Conservation (phyloP, 2,888 invertebrate species). For the Acholoe squamosa region DNA sequence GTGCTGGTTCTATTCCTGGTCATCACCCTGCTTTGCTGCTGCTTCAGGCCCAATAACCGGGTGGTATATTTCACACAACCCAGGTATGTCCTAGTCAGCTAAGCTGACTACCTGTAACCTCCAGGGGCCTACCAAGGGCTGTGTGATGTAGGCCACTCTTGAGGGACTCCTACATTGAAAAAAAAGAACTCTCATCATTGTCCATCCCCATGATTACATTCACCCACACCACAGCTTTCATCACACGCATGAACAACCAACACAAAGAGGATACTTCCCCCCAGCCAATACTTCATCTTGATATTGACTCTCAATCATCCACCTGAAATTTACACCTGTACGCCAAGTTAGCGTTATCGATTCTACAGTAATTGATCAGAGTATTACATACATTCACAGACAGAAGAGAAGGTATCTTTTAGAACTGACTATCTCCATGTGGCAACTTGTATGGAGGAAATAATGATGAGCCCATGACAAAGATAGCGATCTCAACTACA, state of each 20-base stretch:
- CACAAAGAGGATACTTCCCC: background rate
- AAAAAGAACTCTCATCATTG: background rate
- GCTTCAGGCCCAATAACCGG: constrained; percentile 54
- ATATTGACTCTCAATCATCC: too few species aligned
- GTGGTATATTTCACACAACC: constrained; percentile 65
- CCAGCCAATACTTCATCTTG: too few species aligned
- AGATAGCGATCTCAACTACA: too few species aligned
- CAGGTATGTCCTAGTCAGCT: constrained; percentile 69
- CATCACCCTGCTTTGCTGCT: constrained; percentile 65
- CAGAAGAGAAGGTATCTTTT: too few species aligned
- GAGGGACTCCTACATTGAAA: background rate
- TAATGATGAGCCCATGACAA: too few species aligned
- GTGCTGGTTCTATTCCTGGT: constrained; percentile 63
- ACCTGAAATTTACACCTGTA: too few species aligned
- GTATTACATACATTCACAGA: too few species aligned
- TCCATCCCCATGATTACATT: background rate
- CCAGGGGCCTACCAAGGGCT: constrained; percentile 9
- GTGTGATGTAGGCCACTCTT: constrained; percentile 36
- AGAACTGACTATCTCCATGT: too few species aligned
- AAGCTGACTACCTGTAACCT: background rate
- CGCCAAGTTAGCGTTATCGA: too few species aligned
- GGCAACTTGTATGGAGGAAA: too few species aligned
- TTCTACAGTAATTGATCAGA: too few species aligned
- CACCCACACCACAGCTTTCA: background rate
- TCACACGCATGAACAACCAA: background rate